Percentiles rank a stretch among this genome's conserved stretches.
Conservation (phyloP, 2,888 invertebrate species). For the Podabrus alpinus region DNA sequence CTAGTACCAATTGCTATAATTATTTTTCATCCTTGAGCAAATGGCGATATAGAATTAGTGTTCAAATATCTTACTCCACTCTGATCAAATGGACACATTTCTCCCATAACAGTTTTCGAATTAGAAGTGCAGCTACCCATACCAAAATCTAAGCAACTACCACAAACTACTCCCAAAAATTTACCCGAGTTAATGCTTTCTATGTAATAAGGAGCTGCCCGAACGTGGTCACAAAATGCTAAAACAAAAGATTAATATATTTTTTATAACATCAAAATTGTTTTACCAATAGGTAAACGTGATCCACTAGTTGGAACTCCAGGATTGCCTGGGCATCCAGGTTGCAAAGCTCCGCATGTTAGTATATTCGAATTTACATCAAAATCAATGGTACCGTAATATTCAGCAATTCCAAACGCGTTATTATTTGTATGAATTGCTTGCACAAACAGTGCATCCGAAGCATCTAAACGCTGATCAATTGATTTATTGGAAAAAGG, state of each 20-base stretch:
- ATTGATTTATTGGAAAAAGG: neutral
- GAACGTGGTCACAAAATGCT: neutral
- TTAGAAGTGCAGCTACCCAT: neutral
- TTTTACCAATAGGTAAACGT: neutral
- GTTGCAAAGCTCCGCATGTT: neutral
- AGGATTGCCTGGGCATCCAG: neutral
- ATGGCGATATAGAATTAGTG: neutral
- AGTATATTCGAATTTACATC: neutral
- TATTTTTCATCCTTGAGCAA: neutral
- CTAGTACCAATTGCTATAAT: neutral
- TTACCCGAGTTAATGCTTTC: neutral
- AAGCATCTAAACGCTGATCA: neutral
- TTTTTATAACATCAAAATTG: neutral
- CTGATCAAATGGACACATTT: neutral
- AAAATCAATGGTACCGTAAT: neutral
- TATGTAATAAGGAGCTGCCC: neutral
- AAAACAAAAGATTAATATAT: neutral
- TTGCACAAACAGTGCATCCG: slow-evolving; percentile 1
- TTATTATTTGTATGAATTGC: slow-evolving; percentile 1
- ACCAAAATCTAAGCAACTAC: neutral
- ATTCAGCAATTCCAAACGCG: neutral
- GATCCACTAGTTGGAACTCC: neutral
- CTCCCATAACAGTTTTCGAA: neutral
- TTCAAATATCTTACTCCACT: neutral
- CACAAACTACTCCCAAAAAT: slow-evolving; percentile 36